Percentiles rank a stretch among this genome's conserved stretches.
Evolutionary conservation across 2,113 vertebrate genomes (phyloP).

Genomic region (Callorhinus ursinus): DNA sequence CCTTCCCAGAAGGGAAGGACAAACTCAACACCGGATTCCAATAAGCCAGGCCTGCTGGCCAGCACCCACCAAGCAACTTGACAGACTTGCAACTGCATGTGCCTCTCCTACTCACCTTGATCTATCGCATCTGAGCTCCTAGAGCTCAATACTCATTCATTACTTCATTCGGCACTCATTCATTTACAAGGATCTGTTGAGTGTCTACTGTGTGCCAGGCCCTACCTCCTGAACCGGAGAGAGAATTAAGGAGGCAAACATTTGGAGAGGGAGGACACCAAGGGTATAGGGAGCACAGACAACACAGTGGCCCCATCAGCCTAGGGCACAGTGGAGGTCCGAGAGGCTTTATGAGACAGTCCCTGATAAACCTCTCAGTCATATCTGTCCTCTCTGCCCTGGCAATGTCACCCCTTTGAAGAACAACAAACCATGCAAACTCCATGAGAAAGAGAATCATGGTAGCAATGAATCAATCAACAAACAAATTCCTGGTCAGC

Average conservation of each 20-base stretch:
- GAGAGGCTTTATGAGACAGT: neutral
- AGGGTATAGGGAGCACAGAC: neutral
- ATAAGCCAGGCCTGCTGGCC: neutral
- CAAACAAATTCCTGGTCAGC: neutral
- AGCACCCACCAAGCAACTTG: neutral
- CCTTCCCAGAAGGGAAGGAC: neutral
- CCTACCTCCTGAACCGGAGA: neutral
- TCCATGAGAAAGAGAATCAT: neutral
- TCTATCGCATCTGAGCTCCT: neutral
- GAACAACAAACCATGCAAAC: neutral
- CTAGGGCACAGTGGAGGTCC: neutral
- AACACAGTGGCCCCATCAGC: neutral
- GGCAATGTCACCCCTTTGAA: neutral
- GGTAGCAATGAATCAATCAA: neutral
- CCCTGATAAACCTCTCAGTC: neutral
- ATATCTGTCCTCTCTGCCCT: neutral
- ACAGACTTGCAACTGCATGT: neutral
- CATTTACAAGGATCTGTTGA: neutral
- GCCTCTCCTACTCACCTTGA: neutral
- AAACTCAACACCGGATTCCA: neutral
- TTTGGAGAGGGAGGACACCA: neutral
- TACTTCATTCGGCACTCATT: neutral
- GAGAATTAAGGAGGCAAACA: neutral
- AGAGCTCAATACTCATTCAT: neutral
- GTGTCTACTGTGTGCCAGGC: neutral